A percentile compares a stretch with the other conserved stretches of the same genome.
These are phyloP conservation scores for Spondyliosoma cantharus DNA, from an alignment of 2,797 vertebrate genomes.

Conservation along the genomic window DNA sequence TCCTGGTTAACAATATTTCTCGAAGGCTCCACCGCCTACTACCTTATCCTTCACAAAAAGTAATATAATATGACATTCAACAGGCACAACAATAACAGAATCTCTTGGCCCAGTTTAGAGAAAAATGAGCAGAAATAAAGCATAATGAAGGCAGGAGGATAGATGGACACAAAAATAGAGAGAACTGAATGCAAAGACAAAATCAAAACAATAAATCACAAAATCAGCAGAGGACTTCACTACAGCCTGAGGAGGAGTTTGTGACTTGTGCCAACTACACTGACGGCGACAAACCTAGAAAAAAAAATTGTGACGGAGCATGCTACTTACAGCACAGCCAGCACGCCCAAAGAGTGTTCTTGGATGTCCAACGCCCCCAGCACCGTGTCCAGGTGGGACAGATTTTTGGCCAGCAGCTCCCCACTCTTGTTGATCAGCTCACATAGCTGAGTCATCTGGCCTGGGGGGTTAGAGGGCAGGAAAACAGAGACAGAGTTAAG, in stretches of 20 bases:
- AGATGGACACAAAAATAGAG: not conserved
- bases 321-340: slow-evolving; percentile 95
- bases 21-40: too few species aligned
- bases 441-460: slow-evolving; percentile 99
- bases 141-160: not conserved
- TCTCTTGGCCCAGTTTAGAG: not conserved
- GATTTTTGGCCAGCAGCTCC: slow-evolving; percentile 97
- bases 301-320: not conserved
- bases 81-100: slow-evolving; percentile 1
- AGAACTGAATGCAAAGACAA: not conserved
- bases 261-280: not conserved
- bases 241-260: not conserved
- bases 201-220: not conserved
- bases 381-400: slow-evolving; percentile 98
- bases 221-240: not conserved
- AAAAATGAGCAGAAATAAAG: not conserved
- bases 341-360: slow-evolving; percentile 96
- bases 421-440: slow-evolving; percentile 99
- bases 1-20: not conserved
- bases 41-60: not conserved
- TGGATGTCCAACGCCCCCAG: slow-evolving; percentile 98
- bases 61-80: slow-evolving; percentile 16
- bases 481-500: not conserved
- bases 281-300: not conserved
- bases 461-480: slow-evolving; percentile 77